Percentiles rank a stretch among this genome's conserved stretches.
Evolutionary conservation across 2,797 vertebrate species (phyloP).

Genomic region (Avahi laniger): DNA sequence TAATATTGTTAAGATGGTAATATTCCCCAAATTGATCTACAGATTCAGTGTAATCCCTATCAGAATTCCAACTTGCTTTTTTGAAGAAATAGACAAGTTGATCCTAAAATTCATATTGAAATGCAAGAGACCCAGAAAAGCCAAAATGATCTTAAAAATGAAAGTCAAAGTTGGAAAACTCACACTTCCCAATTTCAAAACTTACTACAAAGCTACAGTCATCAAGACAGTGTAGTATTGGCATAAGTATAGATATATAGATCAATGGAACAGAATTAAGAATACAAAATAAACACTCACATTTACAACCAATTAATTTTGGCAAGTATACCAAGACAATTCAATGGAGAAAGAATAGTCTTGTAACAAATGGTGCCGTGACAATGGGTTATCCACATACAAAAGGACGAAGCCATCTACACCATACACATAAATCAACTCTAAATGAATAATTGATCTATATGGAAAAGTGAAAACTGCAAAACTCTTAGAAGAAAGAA

Average conservation of each 20-base stretch:
- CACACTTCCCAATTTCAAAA: background rate
- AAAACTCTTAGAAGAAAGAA: background rate
- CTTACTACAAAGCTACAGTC: background rate
- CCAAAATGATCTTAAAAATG: background rate
- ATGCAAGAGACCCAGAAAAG: background rate
- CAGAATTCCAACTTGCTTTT: background rate
- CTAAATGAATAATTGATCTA: no score
- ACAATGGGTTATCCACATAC: background rate
- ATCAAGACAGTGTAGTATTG: background rate
- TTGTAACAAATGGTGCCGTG: background rate
- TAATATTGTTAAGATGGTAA: background rate
- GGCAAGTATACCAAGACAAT: background rate
- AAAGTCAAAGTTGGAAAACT: background rate
- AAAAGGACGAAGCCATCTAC: background rate
- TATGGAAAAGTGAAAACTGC: background rate
- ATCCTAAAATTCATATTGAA: background rate
- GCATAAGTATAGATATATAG: background rate
- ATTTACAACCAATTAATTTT: background rate
- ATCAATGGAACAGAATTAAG: background rate
- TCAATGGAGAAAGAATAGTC: background rate
- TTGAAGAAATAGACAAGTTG: background rate
- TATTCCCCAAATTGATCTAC: background rate
- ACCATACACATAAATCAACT: background rate
- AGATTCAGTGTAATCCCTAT: background rate
- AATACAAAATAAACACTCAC: background rate